Evolutionary conservation across 2,113 vertebrate genomes (phyloP).

Genomic region (Cervus canadensis): DNA sequence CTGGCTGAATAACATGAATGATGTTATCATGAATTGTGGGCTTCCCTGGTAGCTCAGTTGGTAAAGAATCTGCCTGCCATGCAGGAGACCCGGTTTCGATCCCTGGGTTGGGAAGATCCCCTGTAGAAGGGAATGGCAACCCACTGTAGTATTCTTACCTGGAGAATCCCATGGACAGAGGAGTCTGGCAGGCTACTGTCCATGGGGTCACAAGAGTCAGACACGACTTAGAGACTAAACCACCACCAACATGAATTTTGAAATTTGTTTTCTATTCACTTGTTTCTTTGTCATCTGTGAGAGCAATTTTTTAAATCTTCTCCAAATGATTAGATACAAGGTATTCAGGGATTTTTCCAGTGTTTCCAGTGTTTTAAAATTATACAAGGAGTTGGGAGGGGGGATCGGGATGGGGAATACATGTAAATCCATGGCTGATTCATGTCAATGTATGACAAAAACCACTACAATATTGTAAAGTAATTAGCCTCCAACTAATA

Average conservation of each 20-base stretch:
- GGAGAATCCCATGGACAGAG: not conserved
- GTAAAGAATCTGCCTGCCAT: not conserved
- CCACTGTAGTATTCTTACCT: not conserved
- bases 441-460: too few species aligned
- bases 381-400: not conserved
- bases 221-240: not conserved
- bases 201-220: not conserved
- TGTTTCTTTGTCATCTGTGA: not conserved
- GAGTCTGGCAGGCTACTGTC: not conserved
- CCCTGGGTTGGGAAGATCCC: not conserved
- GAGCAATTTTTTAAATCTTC: not conserved
- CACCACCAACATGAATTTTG: not conserved
- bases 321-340: not conserved
- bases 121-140: not conserved
- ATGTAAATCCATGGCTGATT: too few species aligned
- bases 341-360: not conserved
- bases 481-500: too few species aligned
- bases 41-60: not conserved
- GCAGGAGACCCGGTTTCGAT: rapidly evolving
- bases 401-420: too few species aligned
- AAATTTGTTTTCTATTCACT: not conserved
- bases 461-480: too few species aligned
- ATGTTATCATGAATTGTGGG: not conserved
- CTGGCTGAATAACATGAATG: not conserved
- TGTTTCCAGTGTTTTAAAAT: not conserved